Base-by-base conservation (phyloP, 2,113 vertebrate species). In the cattle (Bos taurus) region DNA sequence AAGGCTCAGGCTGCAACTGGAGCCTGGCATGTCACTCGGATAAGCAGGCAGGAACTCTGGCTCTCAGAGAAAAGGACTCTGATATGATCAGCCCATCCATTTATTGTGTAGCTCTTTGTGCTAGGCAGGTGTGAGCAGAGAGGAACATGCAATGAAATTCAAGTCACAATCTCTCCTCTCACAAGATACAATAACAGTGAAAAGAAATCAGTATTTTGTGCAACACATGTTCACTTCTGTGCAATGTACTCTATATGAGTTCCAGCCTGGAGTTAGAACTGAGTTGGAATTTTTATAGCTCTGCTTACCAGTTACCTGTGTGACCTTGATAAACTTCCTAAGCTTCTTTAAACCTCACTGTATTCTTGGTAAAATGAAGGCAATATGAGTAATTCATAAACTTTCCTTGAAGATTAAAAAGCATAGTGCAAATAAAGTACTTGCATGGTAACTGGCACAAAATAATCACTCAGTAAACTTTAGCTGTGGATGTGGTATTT, bases 301-400 rank as follows among this genome's bases (percentile, higher is more conserved):
- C 40, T 90, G 46, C 88, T 91, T 64, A 23, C 5, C 11, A 5
- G 17, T 59, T 36, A 25, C 33, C 62, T 21, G 10, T 77, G 19
- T 86, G 67, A 91, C 54, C 40, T 54, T 93, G 54, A 80, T 19
- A n/a, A 81, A 77, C 23, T 40, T 54, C 13, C 5, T 67, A 88
- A 93, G 19, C 81, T 60, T 90, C 80, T 94, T 64, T 40, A 94
- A 85, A 85, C n/a, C 33, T 89, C 26, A 19, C 64, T 94, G 57
- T 78, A 21, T 64, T 46, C 30, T 82, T 74, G 36, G 56, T 52
- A 62, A 92, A 36, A 67, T 48, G 48, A 87, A 54, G 46, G 28
- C 28, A n/a, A 14, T 67, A 64, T 86, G n/a, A 77, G 43, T 74
- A 50, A 30, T 64, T 33, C 5, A 14, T 74, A 48, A 90, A 16